Base-by-base conservation (phyloP, 2,888 invertebrate species). In the Leucophenga maculata region DNA sequence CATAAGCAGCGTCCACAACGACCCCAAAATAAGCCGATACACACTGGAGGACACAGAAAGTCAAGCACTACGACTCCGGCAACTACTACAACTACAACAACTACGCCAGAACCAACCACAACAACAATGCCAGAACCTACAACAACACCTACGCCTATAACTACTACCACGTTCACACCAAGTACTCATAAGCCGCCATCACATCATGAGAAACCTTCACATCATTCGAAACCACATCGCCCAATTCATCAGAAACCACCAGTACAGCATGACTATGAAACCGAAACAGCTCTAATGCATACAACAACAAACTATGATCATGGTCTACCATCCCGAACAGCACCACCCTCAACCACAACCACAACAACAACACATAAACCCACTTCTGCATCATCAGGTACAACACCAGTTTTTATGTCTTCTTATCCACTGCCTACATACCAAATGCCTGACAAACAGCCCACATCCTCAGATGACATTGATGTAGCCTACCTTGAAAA, bases 361-460 rank as follows among this genome's bases (percentile, higher is more conserved):
- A 50, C 50, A 13, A 50, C 16, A 22, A 55, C 71, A 6, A 67
- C 74, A 55, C 50, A 69, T 32, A 75, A 77, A 59, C 73, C 76
- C 1, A 69, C 66, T 0, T 66, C 73, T 14, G 70, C 73, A 69
- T 69, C 76, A 3, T 71, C 72, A 14, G 73, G 70, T 46, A 65
- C 74, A 20, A 77, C 75, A 26, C 68, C 75, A 9, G 72, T 72
- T 1, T 67, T 70, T 72, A 77, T 73, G 66, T 64, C 68, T 0
- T 69, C 79, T 1, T 86, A 86, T 68, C 86, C 86, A 0, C 69
- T 86, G 54, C 86, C 86, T 14, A 76, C 70, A 18, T 84, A 80
- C 65, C 74, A 76, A 59, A 64, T 73, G 46, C 52, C 67, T 2
- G 69, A 74, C 1, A 60, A 75, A 26, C 32, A 72, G 13, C 67